A percentile compares a stretch with the other conserved stretches of the same genome.
phyloP scores from a whole-genome alignment of 1,140 invertebrate species.

The Pemphigus obesinymphae region DNA sequence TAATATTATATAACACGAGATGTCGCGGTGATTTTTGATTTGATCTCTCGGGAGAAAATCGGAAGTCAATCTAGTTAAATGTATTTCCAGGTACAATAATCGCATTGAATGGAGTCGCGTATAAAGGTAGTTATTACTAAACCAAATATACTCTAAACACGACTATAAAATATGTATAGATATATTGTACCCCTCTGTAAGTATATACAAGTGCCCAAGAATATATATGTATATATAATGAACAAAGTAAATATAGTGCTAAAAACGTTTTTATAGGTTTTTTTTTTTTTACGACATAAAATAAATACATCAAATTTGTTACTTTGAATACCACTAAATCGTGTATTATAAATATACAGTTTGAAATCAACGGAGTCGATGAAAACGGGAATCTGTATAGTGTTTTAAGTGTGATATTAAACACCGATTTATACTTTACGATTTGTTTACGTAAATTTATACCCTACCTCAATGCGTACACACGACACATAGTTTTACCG shows the following conservation, averaged over 20 bases:
- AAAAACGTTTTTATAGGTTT: background rate
- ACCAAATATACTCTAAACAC: background rate
- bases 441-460: too few species aligned
- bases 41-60: too few species aligned
- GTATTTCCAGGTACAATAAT: background rate
- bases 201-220: background rate
- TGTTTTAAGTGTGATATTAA: background rate
- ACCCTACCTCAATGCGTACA: too few species aligned
- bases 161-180: background rate
- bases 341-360: background rate
- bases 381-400: background rate
- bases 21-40: too few species aligned
- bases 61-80: too few species aligned
- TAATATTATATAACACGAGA: too few species aligned
- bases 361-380: background rate
- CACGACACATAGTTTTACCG: background rate
- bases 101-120: background rate
- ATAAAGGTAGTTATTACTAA: background rate
- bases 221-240: background rate
- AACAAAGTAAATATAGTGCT: background rate
- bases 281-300: background rate
- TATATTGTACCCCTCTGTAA: background rate
- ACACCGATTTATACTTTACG: background rate
- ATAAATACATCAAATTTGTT: background rate
- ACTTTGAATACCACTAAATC: background rate